Conservation (phyloP, 2,888 invertebrate genomes). For the Ormyrus pomaceus region DNA sequence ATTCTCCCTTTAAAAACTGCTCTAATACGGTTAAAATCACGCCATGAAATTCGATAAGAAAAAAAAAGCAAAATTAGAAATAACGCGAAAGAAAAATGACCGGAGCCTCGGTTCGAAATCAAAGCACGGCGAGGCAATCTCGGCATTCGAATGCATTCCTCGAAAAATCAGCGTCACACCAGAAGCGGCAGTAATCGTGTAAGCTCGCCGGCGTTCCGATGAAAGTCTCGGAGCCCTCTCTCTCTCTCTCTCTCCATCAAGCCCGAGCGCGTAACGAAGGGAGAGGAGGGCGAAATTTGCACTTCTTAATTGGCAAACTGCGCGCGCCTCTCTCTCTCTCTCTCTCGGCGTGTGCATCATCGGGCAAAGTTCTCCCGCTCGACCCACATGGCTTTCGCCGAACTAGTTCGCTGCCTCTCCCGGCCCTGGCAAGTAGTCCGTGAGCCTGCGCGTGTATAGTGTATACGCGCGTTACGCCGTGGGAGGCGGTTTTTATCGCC, state of each 20-base stretch:
- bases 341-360: neutral
- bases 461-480: slow-evolving; percentile 22
- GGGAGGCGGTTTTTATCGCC: slow-evolving; percentile 21
- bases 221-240: too few species aligned
- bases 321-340: neutral
- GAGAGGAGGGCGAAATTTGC: slow-evolving; percentile 13
- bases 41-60: too few species aligned
- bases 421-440: neutral
- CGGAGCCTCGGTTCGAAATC: too few species aligned
- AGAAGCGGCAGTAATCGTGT: too few species aligned
- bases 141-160: too few species aligned
- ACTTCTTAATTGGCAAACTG: slow-evolving; percentile 37
- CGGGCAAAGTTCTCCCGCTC: neutral
- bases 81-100: too few species aligned
- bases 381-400: slow-evolving; percentile 7
- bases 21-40: neutral
- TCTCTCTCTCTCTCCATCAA: too few species aligned
- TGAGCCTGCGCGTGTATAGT: neutral
- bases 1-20: neutral
- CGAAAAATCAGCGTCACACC: too few species aligned
- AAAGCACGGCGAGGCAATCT: too few species aligned
- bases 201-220: too few species aligned
- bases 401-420: slow-evolving; percentile 25
- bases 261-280: too few species aligned
- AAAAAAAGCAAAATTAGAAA: too few species aligned